phyloP scores from a whole-genome alignment of 2,888 invertebrate species.

The Epinotia bilunana region DNA sequence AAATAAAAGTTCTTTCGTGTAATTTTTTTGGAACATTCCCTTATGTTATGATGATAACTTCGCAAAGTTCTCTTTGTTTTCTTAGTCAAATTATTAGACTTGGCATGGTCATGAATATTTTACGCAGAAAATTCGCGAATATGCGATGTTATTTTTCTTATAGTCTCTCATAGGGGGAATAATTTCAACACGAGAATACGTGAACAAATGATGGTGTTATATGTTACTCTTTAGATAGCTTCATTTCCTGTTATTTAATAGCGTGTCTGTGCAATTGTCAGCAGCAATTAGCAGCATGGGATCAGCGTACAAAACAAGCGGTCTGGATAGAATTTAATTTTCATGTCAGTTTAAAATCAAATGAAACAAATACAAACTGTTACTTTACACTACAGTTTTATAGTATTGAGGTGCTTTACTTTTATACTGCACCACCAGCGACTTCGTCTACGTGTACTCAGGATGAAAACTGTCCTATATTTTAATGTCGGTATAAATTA shows the following conservation, averaged over 20 bases:
- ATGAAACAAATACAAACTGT: too few species aligned
- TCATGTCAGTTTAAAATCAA: too few species aligned
- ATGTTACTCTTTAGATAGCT: not conserved
- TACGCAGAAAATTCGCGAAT: not conserved
- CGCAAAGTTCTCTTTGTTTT: slow-evolving; percentile 29
- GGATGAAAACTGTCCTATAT: too few species aligned
- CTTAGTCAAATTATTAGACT: slow-evolving; percentile 23
- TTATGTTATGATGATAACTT: slow-evolving; percentile 26
- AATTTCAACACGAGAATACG: not conserved
- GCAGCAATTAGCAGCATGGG: not conserved
- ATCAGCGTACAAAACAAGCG: not conserved
- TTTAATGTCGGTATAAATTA: too few species aligned
- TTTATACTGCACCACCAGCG: too few species aligned
- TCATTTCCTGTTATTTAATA: not conserved
- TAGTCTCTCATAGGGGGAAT: not conserved
- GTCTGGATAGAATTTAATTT: too few species aligned
- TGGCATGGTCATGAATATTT: slow-evolving; percentile 21
- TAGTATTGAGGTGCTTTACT: too few species aligned
- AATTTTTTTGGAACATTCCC: slow-evolving; percentile 8
- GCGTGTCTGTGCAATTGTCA: not conserved
- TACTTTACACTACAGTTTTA: too few species aligned
- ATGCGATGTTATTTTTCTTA: slow-evolving; percentile 11
- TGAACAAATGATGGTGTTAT: not conserved
- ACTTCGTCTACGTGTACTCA: too few species aligned
- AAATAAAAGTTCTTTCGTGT: slow-evolving; percentile 29